Base-by-base conservation (phyloP, 2,888 invertebrate species). In the Ryuthela nishihirai region DNA sequence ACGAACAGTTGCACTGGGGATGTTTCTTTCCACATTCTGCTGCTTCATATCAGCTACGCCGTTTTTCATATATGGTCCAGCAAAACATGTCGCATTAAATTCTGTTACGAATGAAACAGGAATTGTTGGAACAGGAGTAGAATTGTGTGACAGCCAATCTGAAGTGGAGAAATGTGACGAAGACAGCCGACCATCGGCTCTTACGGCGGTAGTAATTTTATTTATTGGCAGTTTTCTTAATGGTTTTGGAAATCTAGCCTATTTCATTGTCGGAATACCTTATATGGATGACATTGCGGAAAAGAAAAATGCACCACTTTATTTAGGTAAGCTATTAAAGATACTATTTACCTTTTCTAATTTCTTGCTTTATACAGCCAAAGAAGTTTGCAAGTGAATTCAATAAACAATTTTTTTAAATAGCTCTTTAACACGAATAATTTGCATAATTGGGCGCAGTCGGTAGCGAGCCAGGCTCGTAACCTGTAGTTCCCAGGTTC, bases 301-400 rank as follows among this genome's bases (percentile, higher is more conserved):
- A 17, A 65, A 66, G 54, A 64, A 64, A 44, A 49, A 66, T 52
- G 58, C 64, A 2, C 54, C 66, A 2, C 1, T 65, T 12, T 64
- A 66, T 53, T 45, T 65, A 9, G 59, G 61, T 44, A 50, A 47
- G 53, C 77, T n/a, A n/a, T n/a, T n/a, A n/a, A n/a, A n/a, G n/a
- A n/a, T n/a, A n/a, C n/a, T n/a, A n/a, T n/a, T n/a, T n/a, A n/a
- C n/a, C n/a, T n/a, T n/a, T n/a, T n/a, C n/a, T n/a, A n/a, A n/a
- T n/a, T n/a, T n/a, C n/a, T n/a, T n/a, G n/a, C n/a, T n/a, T n/a
- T n/a, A n/a, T n/a, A n/a, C n/a, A n/a, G n/a, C n/a, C n/a, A n/a
- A n/a, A n/a, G n/a, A n/a, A n/a, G n/a, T n/a, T n/a, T n/a, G n/a
- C n/a, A n/a, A n/a, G n/a, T n/a, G n/a, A n/a, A n/a, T n/a, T n/a